These are phyloP conservation scores for Ormyrus thymus DNA, from an alignment of 2,888 invertebrate genomes.

Conservation along the genomic window DNA sequence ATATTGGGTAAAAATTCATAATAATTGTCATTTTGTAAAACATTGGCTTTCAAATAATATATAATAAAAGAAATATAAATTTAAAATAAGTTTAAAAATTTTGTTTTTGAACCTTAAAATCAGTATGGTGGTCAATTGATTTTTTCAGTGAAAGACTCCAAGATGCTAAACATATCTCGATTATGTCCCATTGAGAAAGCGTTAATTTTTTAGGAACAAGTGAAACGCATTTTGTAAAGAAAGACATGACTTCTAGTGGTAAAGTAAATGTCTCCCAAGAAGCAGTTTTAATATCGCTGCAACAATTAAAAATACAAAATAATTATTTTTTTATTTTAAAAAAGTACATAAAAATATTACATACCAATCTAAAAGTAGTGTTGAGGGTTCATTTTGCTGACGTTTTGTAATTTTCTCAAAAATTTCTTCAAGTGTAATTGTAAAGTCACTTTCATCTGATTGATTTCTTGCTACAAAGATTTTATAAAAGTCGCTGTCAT, in stretches of 20 bases:
- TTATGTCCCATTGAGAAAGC: conserved; percentile 83
- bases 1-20: conserved; percentile 6
- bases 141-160: conserved; percentile 79
- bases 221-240: conserved; percentile 63
- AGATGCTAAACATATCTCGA: conserved; percentile 82
- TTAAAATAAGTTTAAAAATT: neutral
- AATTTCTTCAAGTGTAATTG: conserved; percentile 51
- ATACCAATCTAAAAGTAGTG: conserved; percentile 63
- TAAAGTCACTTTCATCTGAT: conserved; percentile 55
- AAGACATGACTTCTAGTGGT: conserved; percentile 66
- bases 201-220: conserved; percentile 67
- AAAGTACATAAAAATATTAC: conserved; percentile 24
- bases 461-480: conserved; percentile 62
- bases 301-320: conserved; percentile 43
- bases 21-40: neutral
- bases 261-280: conserved; percentile 65
- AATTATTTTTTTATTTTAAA: neutral
- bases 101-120: conserved; percentile 76
- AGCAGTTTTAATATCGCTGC: conserved; percentile 61
- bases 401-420: conserved; percentile 62
- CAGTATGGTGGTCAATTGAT: conserved; percentile 61
- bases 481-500: conserved; percentile 58
- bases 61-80: conserved; percentile 9
- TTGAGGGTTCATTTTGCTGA: conserved; percentile 59
- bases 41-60: neutral